A percentile compares a stretch with the other conserved stretches of the same genome.
Evolutionary conservation across 2,888 invertebrate genomes (phyloP).

Genomic region (Philaethria dido): DNA sequence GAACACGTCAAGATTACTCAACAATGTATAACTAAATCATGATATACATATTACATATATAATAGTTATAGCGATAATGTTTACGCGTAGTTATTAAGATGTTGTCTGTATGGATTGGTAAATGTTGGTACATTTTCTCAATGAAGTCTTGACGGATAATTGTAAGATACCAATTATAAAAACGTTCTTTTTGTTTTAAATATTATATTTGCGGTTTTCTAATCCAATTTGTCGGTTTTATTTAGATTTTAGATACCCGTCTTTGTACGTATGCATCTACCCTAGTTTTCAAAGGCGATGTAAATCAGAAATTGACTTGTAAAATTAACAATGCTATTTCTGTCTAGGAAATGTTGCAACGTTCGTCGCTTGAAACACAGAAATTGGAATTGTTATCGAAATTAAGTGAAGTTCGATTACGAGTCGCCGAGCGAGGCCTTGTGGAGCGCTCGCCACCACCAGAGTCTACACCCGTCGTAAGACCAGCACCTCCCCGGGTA

Average conservation of each 20-base stretch:
- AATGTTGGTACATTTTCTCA: too few relatives aligned
- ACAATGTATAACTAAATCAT: neutral
- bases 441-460: constrained; percentile 86
- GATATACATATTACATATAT: neutral
- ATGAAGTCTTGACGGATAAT: too few relatives aligned
- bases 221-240: too few relatives aligned
- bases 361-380: constrained; percentile 96
- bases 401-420: constrained; percentile 95
- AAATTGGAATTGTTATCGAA: constrained; percentile 97
- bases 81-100: neutral
- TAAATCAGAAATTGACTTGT: neutral
- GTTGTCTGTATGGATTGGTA: too few relatives aligned
- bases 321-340: constrained; percentile 15
- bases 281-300: neutral
- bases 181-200: too few relatives aligned
- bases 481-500: constrained; percentile 76
- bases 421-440: constrained; percentile 94
- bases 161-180: too few relatives aligned
- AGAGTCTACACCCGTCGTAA: constrained; percentile 56
- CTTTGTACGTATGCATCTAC: neutral
- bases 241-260: too few relatives aligned
- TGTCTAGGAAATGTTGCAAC: constrained; percentile 91
- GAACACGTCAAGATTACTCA: neutral
- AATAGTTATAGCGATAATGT: neutral
- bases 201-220: too few relatives aligned